These are phyloP conservation scores for Gastracanthus pulcherrimus DNA, from an alignment of 2,888 invertebrate species.

Conservation along the genomic window DNA sequence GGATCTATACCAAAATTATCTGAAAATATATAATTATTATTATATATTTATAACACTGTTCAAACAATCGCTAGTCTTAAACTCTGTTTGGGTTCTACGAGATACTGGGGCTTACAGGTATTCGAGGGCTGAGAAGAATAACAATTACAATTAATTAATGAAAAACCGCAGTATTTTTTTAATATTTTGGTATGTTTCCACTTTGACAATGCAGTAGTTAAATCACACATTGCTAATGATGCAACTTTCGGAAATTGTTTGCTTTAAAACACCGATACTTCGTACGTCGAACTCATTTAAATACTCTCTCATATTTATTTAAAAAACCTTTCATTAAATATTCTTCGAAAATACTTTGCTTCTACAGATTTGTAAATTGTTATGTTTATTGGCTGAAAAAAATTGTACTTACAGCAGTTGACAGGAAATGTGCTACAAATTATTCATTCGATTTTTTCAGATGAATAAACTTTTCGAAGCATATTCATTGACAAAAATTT, in stretches of 20 bases:
- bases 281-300: slow-evolving; percentile 38
- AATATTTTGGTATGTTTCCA: slow-evolving; percentile 10
- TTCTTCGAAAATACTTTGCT: slow-evolving; percentile 8
- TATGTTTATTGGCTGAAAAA: neutral
- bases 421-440: neutral
- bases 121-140: too few species aligned
- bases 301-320: neutral
- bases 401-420: neutral
- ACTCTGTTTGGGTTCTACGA: neutral
- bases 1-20: slow-evolving; percentile 1
- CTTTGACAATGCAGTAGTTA: neutral
- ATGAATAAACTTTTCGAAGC: neutral
- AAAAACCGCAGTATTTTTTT: neutral
- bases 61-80: neutral
- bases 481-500: neutral
- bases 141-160: neutral
- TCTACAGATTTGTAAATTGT: neutral
- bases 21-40: neutral
- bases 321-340: neutral
- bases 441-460: neutral
- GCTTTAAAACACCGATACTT: neutral
- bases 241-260: neutral
- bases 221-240: neutral
- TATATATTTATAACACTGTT: neutral
- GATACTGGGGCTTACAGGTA: too few species aligned